Percentiles rank a stretch among this genome's conserved stretches.
Conservation (phyloP, 2,113 vertebrate species). For the Gallinago media region DNA sequence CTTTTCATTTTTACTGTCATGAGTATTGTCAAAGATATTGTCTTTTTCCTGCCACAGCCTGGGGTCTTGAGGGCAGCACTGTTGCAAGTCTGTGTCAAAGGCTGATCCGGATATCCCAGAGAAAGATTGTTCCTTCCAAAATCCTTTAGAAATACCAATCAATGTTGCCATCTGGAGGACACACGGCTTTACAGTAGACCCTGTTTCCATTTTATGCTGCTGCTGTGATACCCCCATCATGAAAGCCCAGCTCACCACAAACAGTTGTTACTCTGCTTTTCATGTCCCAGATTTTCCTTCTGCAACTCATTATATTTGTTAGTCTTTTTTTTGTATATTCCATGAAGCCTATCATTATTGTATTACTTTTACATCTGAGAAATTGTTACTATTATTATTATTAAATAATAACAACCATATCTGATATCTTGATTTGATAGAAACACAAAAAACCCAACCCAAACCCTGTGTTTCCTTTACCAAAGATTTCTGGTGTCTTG, state of each 20-base stretch:
- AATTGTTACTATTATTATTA: conserved; percentile 62
- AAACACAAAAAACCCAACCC: neutral
- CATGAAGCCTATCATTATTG: conserved; percentile 53
- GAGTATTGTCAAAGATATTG: neutral
- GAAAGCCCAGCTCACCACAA: conserved; percentile 66
- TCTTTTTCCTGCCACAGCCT: neutral
- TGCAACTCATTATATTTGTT: conserved; percentile 69
- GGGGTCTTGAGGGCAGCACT: neutral
- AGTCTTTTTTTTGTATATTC: conserved; percentile 17
- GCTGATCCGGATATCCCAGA: neutral
- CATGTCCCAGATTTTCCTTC: conserved; percentile 61
- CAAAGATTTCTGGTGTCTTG: neutral
- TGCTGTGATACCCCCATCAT: conserved; percentile 51
- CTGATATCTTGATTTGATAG: conserved; percentile 36
- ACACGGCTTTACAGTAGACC: conserved; percentile 58
- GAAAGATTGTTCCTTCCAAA: conserved; percentile 1
- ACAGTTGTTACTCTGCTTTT: conserved; percentile 66
- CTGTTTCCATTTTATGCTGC: conserved; percentile 53
- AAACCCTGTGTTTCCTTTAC: conserved; percentile 8
- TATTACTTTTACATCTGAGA: conserved; percentile 66
- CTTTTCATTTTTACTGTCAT: neutral
- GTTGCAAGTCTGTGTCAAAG: neutral
- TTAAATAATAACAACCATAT: conserved; percentile 61
- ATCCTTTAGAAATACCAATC: conserved; percentile 61
- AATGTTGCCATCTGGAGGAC: conserved; percentile 75